Evolutionary conservation across 2,113 vertebrate species (phyloP).

Genomic region (Micronisus gabar): DNA sequence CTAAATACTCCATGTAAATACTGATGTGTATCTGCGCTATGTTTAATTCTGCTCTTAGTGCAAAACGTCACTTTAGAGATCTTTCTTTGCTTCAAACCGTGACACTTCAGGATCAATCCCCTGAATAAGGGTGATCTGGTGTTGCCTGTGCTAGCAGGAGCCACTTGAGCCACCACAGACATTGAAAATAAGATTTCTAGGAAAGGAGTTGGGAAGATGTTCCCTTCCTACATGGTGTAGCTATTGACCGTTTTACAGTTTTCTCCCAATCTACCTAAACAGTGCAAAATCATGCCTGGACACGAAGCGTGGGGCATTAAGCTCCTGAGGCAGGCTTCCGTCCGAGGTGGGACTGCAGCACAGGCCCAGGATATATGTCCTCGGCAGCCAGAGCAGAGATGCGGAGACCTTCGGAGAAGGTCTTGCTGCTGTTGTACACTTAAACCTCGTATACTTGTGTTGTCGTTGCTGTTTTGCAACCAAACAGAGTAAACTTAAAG

Average conservation of each 20-base stretch:
- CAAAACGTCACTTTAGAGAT: not conserved
- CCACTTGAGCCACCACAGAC: not conserved
- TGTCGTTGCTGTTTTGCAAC: not conserved
- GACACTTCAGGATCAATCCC: not conserved
- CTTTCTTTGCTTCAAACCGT: not conserved
- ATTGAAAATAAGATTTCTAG: not conserved
- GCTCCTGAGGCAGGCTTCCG: not conserved
- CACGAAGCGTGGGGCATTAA: no score
- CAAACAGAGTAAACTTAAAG: not conserved
- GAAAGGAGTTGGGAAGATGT: not conserved
- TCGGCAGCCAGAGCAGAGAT: not conserved
- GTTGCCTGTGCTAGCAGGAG: not conserved
- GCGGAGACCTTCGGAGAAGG: not conserved
- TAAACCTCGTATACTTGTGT: not conserved
- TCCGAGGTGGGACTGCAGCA: accelerated
- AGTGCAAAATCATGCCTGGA: not conserved
- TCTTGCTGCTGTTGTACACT: not conserved
- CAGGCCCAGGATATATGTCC: not conserved
- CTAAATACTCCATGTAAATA: not conserved
- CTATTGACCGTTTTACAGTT: not conserved
- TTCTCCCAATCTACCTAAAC: not conserved
- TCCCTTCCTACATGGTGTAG: not conserved
- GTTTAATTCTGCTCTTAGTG: not conserved
- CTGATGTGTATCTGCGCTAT: not conserved
- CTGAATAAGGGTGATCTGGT: not conserved